Conservation (phyloP, 2,888 invertebrate genomes). For the Gymnocheta viridis region DNA sequence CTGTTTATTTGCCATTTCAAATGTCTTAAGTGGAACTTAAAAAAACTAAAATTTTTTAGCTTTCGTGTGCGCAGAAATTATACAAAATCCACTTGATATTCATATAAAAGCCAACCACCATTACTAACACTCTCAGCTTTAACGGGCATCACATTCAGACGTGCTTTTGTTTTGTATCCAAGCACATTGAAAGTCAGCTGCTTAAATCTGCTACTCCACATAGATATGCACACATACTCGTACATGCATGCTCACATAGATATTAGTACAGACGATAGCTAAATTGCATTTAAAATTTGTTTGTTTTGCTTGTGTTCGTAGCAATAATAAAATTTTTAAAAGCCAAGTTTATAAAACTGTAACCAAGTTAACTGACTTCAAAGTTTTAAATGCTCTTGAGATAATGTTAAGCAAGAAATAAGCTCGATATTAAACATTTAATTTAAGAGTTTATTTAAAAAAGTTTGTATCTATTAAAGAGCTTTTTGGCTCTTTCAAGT, state of each 20-base stretch:
- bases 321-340: background rate
- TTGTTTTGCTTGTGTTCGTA: background rate
- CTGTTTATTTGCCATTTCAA: conserved; percentile 74
- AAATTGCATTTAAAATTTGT: conserved; percentile 26
- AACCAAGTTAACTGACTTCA: conserved; percentile 6
- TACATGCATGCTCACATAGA: background rate
- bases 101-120: conserved; percentile 32
- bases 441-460: background rate
- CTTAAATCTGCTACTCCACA: background rate
- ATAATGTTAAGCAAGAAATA: background rate
- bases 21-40: conserved; percentile 74
- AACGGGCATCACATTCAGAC: background rate
- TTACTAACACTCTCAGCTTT: background rate
- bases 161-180: background rate
- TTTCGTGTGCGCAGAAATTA: conserved; percentile 64
- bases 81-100: conserved; percentile 61
- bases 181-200: conserved; percentile 30
- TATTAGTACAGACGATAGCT: background rate
- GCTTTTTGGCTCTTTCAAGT: background rate
- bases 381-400: conserved; percentile 19
- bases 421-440: background rate
- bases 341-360: conserved; percentile 21
- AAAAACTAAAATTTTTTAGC: conserved; percentile 40
- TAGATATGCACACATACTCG: background rate
- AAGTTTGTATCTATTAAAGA: background rate